phyloP scores from a whole-genome alignment of 2,113 vertebrate species.

The Microcebus tavaratra region DNA sequence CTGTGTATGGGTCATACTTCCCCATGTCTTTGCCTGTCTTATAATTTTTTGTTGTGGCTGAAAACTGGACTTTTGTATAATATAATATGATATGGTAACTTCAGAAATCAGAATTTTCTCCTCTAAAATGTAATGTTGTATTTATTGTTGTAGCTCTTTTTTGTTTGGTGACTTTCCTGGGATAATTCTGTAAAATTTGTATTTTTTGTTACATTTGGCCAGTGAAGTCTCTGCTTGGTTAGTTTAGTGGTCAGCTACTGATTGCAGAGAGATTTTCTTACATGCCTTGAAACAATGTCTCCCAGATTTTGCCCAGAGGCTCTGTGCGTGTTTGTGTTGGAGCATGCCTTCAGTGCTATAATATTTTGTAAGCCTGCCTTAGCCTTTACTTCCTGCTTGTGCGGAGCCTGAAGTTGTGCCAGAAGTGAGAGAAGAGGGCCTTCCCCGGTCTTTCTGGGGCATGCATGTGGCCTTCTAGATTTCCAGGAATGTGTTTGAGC shows the following conservation, averaged over 20 bases:
- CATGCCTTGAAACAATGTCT: neutral
- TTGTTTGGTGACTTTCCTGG: neutral
- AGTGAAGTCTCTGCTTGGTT: neutral
- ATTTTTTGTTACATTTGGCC: neutral
- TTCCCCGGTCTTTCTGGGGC: neutral
- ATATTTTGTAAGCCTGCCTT: neutral
- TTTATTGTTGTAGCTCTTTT: neutral
- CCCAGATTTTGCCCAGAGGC: neutral
- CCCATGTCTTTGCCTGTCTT: neutral
- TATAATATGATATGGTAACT: neutral
- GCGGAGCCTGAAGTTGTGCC: neutral
- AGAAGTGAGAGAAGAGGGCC: neutral
- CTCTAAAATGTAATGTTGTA: neutral
- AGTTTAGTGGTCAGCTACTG: neutral
- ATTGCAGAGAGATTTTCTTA: neutral
- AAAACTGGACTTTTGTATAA: neutral
- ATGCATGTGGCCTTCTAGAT: neutral
- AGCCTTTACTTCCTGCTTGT: neutral
- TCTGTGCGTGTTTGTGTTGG: neutral
- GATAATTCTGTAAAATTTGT: neutral
- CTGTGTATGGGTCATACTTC: neutral
- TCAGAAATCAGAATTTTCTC: neutral
- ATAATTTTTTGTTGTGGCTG: neutral
- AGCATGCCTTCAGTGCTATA: neutral
- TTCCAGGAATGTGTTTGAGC: neutral